Evolutionary conservation across 2,113 vertebrate genomes (phyloP).

Genomic region (human): DNA sequence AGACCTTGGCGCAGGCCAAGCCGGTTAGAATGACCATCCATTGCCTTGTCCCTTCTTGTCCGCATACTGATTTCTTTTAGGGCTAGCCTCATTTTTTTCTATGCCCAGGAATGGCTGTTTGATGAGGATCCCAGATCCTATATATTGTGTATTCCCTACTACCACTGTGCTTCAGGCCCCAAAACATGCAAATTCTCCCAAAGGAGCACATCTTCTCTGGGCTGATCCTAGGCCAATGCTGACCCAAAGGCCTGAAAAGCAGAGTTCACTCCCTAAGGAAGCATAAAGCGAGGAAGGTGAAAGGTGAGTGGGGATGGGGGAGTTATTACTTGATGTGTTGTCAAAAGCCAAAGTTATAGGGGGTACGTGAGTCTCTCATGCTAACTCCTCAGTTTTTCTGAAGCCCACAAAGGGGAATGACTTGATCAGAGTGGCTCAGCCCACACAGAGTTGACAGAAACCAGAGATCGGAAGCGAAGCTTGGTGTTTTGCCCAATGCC

Average conservation of each 20-base stretch:
- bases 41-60: slow-evolving; percentile 46
- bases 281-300: neutral
- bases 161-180: neutral
- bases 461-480: neutral
- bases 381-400: neutral
- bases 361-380: neutral
- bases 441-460: neutral
- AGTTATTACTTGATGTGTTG: neutral
- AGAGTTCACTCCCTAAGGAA: slow-evolving; percentile 4
- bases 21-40: slow-evolving; percentile 34
- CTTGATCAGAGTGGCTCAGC: slow-evolving; percentile 1
- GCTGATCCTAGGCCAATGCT: neutral
- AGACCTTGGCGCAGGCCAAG: neutral
- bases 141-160: neutral
- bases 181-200: neutral
- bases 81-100: slow-evolving; percentile 20
- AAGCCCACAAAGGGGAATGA: neutral
- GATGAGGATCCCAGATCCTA: neutral
- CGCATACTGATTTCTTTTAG: slow-evolving; percentile 1
- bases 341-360: neutral
- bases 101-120: neutral
- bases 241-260: neutral
- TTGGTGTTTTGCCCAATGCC: neutral
- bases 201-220: neutral
- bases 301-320: neutral